Percentiles rank a stretch among this genome's conserved stretches.
Evolutionary conservation across 2,888 invertebrate species (phyloP).

Genomic region (Troilus luridus): DNA sequence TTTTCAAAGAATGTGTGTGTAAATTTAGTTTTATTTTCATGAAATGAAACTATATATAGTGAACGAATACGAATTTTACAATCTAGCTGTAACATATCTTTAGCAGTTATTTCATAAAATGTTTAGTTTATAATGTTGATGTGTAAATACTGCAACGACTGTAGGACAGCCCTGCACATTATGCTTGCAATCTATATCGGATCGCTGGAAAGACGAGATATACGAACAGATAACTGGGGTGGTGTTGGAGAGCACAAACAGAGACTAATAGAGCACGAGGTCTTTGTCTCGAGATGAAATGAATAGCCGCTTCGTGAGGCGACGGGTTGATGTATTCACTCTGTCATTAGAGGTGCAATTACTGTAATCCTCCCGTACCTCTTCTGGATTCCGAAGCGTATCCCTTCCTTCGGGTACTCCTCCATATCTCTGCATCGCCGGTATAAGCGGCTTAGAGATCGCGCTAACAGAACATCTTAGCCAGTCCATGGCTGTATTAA

Average conservation of each 20-base stretch:
- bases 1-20: too few species aligned
- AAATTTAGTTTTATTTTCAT: too few species aligned
- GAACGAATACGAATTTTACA: too few species aligned
- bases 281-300: slow-evolving; percentile 32
- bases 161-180: background rate
- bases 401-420: background rate
- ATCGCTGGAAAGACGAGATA: background rate
- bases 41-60: too few species aligned
- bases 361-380: background rate
- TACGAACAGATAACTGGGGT: background rate
- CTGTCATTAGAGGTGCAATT: slow-evolving; percentile 40
- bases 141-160: too few species aligned
- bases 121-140: too few species aligned
- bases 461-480: too few species aligned
- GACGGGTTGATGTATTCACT: slow-evolving; percentile 29
- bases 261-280: slow-evolving; percentile 26
- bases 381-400: slow-evolving; percentile 23
- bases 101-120: too few species aligned
- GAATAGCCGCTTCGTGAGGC: slow-evolving; percentile 29
- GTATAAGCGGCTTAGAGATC: too few species aligned
- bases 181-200: background rate
- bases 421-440: background rate
- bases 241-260: background rate
- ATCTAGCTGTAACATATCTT: too few species aligned
- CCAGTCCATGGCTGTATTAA: too few species aligned